These are phyloP conservation scores for Crossaster papposus DNA, from an alignment of 53 echinoderm and acorn worm species.

Conservation along the genomic window DNA sequence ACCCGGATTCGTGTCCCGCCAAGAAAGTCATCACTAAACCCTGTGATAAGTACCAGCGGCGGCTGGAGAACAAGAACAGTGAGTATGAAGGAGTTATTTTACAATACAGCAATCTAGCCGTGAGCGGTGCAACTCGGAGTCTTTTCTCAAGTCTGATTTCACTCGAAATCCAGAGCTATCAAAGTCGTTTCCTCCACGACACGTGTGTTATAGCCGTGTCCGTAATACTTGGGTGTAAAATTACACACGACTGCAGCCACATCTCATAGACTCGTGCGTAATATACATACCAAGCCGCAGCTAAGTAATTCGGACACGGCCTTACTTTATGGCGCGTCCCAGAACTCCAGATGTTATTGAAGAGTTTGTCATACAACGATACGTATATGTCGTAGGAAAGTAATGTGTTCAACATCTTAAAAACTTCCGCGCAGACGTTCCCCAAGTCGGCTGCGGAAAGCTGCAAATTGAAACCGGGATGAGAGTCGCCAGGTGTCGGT, in stretches of 20 bases:
- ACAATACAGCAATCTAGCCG: neutral
- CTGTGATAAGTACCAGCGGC: slow-evolving; percentile 60
- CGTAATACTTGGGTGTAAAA: no score
- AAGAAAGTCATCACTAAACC: slow-evolving; percentile 65
- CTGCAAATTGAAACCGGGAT: neutral
- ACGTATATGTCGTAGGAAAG: neutral
- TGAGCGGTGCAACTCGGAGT: neutral
- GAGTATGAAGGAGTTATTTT: neutral
- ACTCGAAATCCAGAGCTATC: neutral
- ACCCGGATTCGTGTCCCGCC: slow-evolving; percentile 28
- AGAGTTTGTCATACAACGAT: no score
- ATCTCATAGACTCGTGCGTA: no score
- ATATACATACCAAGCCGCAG: no score
- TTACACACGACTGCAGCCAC: no score
- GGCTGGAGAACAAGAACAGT: slow-evolving; percentile 66
- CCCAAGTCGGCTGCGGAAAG: neutral
- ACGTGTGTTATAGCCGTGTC: no score
- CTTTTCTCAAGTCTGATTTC: neutral
- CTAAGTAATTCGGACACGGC: no score
- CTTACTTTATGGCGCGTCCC: no score
- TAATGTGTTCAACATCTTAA: neutral
- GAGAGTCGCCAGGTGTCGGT: no score
- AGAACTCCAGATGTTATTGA: no score
- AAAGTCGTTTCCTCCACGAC: no score
- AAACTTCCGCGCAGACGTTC: neutral